Percentiles rank a stretch among this genome's conserved stretches.
Evolutionary conservation across 2,888 invertebrate genomes (phyloP).

Genomic region (Caenorhabditis sp.): DNA sequence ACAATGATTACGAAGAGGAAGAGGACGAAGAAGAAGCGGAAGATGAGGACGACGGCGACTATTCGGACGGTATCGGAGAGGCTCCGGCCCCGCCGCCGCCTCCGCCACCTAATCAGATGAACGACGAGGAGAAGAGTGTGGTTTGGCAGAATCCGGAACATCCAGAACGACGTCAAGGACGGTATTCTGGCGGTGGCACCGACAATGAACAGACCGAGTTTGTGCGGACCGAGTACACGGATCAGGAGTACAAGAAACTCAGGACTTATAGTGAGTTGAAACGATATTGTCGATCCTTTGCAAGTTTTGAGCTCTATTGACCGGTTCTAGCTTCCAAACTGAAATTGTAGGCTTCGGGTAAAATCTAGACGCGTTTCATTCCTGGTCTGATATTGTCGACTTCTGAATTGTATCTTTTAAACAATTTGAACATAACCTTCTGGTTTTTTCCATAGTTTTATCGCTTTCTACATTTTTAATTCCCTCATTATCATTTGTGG

Average conservation of each 20-base stretch:
- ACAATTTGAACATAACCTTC: no score
- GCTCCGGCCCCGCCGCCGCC: constrained; percentile 25
- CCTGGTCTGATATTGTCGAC: no score
- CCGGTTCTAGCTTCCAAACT: no score
- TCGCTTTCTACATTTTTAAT: no score
- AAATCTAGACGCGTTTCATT: no score
- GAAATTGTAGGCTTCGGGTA: no score
- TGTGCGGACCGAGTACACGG: constrained; percentile 64
- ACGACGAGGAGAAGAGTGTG: constrained; percentile 36
- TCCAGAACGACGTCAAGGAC: constrained; percentile 58
- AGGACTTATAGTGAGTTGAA: constrained; percentile 70
- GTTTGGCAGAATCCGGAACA: constrained; percentile 62
- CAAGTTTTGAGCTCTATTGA: no score
- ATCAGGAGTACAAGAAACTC: constrained; percentile 66
- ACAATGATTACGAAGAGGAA: neutral
- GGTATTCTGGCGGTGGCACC: constrained; percentile 39
- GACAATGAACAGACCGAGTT: constrained; percentile 65
- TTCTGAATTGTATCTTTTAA: no score
- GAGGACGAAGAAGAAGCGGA: constrained; percentile 9
- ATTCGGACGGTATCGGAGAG: constrained; percentile 22
- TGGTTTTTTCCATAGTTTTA: no score
- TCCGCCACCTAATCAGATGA: constrained; percentile 15
- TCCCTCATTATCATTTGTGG: no score
- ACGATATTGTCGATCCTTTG: no score
- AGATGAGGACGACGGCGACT: constrained; percentile 31